Evolutionary conservation across 37 sponge, comb jelly and placozoan species (phyloP).

Genomic region (Diacarnus erythraeanus): DNA sequence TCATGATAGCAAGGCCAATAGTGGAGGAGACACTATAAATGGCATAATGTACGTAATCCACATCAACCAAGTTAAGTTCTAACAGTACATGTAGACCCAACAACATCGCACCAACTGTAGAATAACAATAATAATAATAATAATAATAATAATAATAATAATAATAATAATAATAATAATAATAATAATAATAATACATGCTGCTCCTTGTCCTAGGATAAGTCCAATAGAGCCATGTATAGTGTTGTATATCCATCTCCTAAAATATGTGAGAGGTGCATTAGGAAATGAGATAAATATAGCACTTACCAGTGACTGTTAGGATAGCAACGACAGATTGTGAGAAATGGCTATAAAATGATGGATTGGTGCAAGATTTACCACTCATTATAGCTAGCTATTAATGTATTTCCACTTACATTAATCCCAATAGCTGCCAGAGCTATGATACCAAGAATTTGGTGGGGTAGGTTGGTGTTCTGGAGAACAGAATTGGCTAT

Average conservation of each 20-base stretch:
- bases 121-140: not conserved
- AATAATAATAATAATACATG: slow-evolving; percentile 12
- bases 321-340: slow-evolving; percentile 42
- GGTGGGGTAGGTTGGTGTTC: slow-evolving; percentile 40
- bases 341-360: slow-evolving; percentile 11
- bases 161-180: not conserved
- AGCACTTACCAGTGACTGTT: slow-evolving; percentile 23
- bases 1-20: slow-evolving; percentile 55
- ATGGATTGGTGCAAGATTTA: not conserved
- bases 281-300: not conserved
- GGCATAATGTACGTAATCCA: slow-evolving; percentile 16
- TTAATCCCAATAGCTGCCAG: slow-evolving; percentile 40
- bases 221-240: slow-evolving; percentile 62
- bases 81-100: slow-evolving; percentile 62
- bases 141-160: not conserved
- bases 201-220: not conserved
- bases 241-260: slow-evolving; percentile 51
- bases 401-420: slow-evolving; percentile 33
- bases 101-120: slow-evolving; percentile 32
- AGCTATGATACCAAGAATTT: slow-evolving; percentile 52
- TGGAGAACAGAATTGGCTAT: slow-evolving; percentile 12
- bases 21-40: slow-evolving; percentile 33
- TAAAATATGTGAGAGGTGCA: no score
- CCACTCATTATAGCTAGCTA: not conserved
- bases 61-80: slow-evolving; percentile 6